phyloP scores from a whole-genome alignment of 2,113 vertebrate species.

The Corapipo altera region DNA sequence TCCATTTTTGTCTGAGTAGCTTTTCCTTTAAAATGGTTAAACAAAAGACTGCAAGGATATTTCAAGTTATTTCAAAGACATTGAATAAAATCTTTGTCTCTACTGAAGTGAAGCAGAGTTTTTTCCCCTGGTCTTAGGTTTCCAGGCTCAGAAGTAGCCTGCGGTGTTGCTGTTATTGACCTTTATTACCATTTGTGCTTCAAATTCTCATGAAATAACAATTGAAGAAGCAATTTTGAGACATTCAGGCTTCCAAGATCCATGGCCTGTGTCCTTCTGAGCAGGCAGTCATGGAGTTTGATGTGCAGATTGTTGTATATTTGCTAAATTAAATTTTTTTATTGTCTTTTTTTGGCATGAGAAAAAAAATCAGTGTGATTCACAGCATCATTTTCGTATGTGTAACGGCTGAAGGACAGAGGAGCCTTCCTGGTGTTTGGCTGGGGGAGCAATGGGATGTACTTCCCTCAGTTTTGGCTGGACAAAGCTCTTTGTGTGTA shows the following conservation, averaged over 20 bases:
- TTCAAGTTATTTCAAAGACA: background rate
- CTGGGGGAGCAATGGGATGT: background rate
- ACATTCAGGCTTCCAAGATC: rapidly evolving
- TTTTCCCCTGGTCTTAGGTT: background rate
- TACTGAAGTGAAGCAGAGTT: background rate
- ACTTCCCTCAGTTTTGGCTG: background rate
- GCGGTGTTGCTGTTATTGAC: background rate
- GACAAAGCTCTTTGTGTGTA: background rate
- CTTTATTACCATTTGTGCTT: background rate
- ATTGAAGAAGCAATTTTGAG: background rate
- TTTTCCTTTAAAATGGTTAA: background rate
- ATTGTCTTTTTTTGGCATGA: background rate
- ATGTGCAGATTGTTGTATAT: background rate
- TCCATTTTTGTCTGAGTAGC: background rate
- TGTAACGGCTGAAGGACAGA: background rate
- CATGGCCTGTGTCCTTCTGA: rapidly evolving
- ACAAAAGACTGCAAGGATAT: background rate
- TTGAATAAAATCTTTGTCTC: background rate
- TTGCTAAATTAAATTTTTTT: background rate
- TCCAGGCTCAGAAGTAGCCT: background rate
- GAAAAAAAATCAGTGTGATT: background rate
- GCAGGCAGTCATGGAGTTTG: background rate
- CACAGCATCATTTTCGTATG: background rate
- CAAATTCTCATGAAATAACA: background rate
- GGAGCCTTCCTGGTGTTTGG: background rate